These are phyloP conservation scores for Mythimna albipuncta DNA, from an alignment of 2,888 invertebrate genomes.

Conservation along the genomic window DNA sequence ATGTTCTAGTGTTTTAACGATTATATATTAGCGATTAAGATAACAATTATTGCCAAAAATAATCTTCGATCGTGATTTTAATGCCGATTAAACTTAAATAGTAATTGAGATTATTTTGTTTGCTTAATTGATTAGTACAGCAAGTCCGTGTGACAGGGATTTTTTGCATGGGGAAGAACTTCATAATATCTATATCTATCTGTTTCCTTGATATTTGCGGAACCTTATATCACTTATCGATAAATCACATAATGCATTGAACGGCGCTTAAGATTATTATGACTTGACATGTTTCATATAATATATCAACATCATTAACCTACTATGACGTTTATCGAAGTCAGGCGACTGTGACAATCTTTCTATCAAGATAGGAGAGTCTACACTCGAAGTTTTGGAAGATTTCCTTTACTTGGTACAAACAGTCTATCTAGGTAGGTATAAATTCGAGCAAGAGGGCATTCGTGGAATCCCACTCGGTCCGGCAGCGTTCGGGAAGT, in stretches of 20 bases:
- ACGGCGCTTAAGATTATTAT: neutral
- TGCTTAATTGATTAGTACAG: neutral
- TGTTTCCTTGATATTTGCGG: neutral
- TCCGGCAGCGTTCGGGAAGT: no score
- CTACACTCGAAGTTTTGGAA: no score
- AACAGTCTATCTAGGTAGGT: no score
- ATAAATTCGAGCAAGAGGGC: no score
- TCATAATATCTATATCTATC: neutral
- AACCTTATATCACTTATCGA: neutral
- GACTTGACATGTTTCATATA: neutral
- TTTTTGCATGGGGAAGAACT: neutral
- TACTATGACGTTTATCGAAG: no score
- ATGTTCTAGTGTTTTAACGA: slow-evolving; percentile 3
- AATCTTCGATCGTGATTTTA: slow-evolving; percentile 13
- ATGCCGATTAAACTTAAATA: neutral
- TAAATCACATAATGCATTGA: slow-evolving; percentile 7
- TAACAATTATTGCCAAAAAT: slow-evolving; percentile 7
- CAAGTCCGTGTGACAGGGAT: neutral
- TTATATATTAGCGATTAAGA: slow-evolving; percentile 4
- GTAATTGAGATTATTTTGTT: slow-evolving; percentile 16
- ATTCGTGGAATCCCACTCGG: no score
- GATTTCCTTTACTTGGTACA: no score
- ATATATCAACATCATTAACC: neutral
- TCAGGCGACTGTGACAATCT: no score
- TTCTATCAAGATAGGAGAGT: no score